Conservation (phyloP, 2,888 invertebrate species). For the Tineola bisselliella region DNA sequence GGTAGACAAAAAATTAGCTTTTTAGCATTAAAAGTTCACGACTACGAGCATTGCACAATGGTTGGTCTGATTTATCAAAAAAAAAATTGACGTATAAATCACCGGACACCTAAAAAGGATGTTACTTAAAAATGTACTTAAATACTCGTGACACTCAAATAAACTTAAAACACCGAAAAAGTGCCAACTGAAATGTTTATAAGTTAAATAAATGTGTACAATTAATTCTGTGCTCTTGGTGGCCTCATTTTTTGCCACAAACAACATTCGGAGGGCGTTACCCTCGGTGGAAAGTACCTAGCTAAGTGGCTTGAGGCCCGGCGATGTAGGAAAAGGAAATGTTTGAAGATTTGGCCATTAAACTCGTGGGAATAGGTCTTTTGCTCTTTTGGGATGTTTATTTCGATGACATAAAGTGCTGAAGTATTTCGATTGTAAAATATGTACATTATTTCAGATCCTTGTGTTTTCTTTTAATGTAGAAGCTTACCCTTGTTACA, state of each 20-base stretch:
- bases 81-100: too few species aligned
- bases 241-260: slow-evolving; percentile 60
- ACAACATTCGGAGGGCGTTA: slow-evolving; percentile 57
- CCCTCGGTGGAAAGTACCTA: slow-evolving; percentile 21
- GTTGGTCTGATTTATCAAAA: too few species aligned
- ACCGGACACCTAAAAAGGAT: too few species aligned
- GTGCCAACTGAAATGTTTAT: background rate
- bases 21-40: too few species aligned
- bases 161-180: background rate
- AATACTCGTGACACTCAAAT: background rate
- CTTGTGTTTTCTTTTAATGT: too few species aligned
- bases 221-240: slow-evolving; percentile 6
- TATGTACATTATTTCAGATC: too few species aligned
- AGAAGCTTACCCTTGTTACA: too few species aligned
- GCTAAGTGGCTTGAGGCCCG: background rate
- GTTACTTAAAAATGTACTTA: too few species aligned
- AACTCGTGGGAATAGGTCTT: slow-evolving; percentile 9
- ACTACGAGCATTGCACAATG: too few species aligned
- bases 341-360: slow-evolving; percentile 2
- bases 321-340: slow-evolving; percentile 1
- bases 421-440: background rate
- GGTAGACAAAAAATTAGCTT: too few species aligned
- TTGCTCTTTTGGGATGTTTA: background rate
- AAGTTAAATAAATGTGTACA: background rate
- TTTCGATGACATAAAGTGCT: background rate